phyloP scores from a whole-genome alignment of 1,140 invertebrate genomes.

The Campoletis sonorensis region DNA sequence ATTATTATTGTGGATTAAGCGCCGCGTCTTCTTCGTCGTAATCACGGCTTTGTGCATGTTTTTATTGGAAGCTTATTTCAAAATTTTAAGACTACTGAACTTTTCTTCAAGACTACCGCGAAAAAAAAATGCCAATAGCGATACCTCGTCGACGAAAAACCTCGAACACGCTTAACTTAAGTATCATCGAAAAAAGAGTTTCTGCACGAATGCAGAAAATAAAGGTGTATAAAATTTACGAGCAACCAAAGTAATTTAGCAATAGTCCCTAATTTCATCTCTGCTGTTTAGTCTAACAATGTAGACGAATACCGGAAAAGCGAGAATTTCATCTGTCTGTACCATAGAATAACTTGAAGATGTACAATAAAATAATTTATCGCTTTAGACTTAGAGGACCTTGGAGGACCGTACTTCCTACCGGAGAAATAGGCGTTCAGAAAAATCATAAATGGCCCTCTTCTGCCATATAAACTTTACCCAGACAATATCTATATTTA shows the following conservation, averaged over 20 bases:
- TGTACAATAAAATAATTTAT: conserved; percentile 64
- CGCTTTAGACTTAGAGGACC: conserved; percentile 1
- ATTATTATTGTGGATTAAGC: too few species aligned
- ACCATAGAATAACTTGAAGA: conserved; percentile 57
- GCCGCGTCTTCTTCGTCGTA: too few species aligned
- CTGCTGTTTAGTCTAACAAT: conserved; percentile 56
- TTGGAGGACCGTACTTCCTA: conserved; percentile 27
- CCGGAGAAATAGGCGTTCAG: conserved; percentile 31
- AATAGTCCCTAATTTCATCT: conserved; percentile 62
- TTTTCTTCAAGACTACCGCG: too few species aligned
- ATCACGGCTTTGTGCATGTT: too few species aligned
- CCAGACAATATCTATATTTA: neutral
- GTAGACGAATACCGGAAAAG: neutral
- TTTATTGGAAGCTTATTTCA: too few species aligned
- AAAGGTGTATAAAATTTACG: conserved; percentile 62
- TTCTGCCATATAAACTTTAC: conserved; percentile 22
- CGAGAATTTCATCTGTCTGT: conserved; percentile 13
- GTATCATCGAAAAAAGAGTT: neutral
- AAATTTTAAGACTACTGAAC: too few species aligned
- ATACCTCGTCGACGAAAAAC: neutral
- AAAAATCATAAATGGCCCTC: conserved; percentile 43
- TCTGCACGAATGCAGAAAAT: neutral
- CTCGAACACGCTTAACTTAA: too few species aligned
- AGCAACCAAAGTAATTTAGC: conserved; percentile 50
- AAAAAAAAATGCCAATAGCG: too few species aligned